These are phyloP conservation scores for Spea bombifrons DNA, from an alignment of 2,113 vertebrate genomes.

Conservation along the genomic window DNA sequence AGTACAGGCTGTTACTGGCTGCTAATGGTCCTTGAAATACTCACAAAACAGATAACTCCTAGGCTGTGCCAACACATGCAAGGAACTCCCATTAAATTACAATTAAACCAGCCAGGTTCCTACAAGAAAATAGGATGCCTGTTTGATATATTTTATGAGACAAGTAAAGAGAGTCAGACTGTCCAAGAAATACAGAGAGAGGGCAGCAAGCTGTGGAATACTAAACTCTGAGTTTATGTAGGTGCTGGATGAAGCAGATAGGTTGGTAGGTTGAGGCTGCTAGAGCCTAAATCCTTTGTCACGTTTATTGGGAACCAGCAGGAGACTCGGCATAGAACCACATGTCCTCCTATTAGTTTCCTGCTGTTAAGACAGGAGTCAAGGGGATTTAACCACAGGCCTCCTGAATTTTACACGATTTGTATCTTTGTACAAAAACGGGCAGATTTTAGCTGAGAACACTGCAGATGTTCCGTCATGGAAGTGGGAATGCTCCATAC, in stretches of 20 bases:
- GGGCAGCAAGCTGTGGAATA: too few species aligned
- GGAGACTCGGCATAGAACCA: conserved; percentile 2
- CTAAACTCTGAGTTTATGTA: not conserved
- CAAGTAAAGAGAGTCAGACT: not conserved
- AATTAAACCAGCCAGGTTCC: not conserved
- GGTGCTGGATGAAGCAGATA: too few species aligned
- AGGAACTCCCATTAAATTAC: conserved; percentile 9
- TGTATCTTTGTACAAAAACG: conserved; percentile 5
- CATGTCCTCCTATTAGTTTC: conserved; percentile 29
- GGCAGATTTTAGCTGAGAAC: not conserved
- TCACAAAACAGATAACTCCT: not conserved
- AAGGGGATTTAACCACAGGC: conserved; percentile 25
- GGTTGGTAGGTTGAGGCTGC: too few species aligned
- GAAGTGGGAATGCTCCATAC: too few species aligned
- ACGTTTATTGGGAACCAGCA: conserved; percentile 1
- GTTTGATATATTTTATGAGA: not conserved
- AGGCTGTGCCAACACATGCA: conserved; percentile 3
- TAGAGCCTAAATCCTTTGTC: conserved; percentile 8
- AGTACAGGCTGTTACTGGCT: conserved; percentile 1
- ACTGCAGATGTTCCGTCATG: too few species aligned
- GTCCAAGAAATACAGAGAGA: too few species aligned
- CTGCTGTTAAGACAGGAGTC: conserved; percentile 16
- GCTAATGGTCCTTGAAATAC: conserved; percentile 16
- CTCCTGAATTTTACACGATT: not conserved
- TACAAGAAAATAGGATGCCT: not conserved